A percentile compares a stretch with the other conserved stretches of the same genome.
Conservation (phyloP, 2,113 vertebrate species). For the Recurvirostra avosetta region DNA sequence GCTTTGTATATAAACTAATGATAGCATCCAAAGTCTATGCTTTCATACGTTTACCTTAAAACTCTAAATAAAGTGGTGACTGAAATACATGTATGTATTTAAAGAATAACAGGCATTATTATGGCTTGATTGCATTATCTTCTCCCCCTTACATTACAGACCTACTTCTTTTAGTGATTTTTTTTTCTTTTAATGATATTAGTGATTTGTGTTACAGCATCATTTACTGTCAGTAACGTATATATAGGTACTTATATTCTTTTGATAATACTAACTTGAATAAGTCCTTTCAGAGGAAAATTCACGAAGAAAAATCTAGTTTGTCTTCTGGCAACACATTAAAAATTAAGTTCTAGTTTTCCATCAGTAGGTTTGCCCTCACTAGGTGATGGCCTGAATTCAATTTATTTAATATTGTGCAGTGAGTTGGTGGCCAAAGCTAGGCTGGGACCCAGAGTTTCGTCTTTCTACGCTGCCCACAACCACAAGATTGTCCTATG, state of each 20-base stretch:
- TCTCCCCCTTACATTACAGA: neutral
- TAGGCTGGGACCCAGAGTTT: neutral
- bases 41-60: neutral
- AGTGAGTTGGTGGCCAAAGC: neutral
- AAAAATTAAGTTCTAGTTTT: neutral
- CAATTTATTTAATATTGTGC: neutral
- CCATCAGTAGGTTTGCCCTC: neutral
- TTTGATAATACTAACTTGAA: neutral
- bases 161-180: neutral
- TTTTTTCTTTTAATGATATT: neutral
- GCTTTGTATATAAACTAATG: neutral
- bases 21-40: neutral
- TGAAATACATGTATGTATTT: neutral
- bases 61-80: neutral
- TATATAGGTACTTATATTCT: neutral
- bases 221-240: neutral
- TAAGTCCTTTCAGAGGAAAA: neutral
- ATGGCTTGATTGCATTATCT: neutral
- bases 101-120: neutral
- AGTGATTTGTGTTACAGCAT: neutral
- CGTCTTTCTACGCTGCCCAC: fast-evolving
- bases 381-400: neutral
- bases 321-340: neutral
- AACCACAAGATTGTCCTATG: neutral
- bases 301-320: neutral